phyloP scores from a whole-genome alignment of 1,140 invertebrate species.

The Caenorhabditis inopinata region DNA sequence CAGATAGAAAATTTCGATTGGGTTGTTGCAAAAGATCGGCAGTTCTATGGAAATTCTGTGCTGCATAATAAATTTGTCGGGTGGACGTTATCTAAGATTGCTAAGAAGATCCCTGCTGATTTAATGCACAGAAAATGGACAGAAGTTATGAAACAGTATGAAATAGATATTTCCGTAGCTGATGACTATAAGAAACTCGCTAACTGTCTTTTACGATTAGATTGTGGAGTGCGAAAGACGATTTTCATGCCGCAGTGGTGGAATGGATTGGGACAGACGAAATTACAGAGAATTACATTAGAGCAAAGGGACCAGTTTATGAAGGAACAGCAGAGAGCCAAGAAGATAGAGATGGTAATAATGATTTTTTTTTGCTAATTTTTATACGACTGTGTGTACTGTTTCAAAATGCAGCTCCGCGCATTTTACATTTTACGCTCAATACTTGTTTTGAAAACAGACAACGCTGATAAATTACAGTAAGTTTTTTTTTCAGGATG shows the following conservation, averaged over 20 bases:
- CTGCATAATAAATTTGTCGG: constrained; percentile 34
- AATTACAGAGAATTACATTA: constrained; percentile 33
- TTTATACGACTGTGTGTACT: not conserved
- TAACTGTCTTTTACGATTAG: not conserved
- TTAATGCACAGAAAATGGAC: constrained; percentile 47
- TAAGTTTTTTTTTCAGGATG: constrained; percentile 38
- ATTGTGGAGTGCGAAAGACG: not conserved
- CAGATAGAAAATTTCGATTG: constrained; percentile 18
- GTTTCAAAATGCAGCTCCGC: no score
- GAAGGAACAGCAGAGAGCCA: constrained; percentile 37
- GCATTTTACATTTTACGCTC: no score
- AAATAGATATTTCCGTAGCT: not conserved
- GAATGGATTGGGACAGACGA: constrained; percentile 44
- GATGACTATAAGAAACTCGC: not conserved
- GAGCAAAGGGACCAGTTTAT: constrained; percentile 35
- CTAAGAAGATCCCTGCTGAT: constrained; percentile 38
- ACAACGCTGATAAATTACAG: no score
- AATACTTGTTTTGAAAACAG: no score
- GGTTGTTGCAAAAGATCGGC: constrained; percentile 39
- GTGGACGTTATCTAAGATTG: constrained; percentile 42
- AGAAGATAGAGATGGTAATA: constrained; percentile 30
- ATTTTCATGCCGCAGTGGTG: constrained; percentile 41
- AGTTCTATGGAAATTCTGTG: constrained; percentile 36
- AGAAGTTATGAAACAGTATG: constrained; percentile 11
- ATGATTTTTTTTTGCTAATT: not conserved